Evolutionary conservation across 2,888 invertebrate species (phyloP).

Genomic region (Eristalis pertinax): DNA sequence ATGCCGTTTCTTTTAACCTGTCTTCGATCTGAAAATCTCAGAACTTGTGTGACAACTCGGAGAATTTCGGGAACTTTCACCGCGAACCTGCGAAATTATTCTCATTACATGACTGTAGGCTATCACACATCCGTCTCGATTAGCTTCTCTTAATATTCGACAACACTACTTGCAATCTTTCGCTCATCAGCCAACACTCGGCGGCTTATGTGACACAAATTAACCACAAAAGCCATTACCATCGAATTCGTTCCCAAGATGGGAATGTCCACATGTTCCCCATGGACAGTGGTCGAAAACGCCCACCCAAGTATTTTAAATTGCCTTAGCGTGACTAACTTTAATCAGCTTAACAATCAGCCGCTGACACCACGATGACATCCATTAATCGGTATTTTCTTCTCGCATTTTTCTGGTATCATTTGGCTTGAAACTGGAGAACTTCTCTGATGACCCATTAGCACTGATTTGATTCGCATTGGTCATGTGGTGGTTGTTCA

Average conservation of each 20-base stretch:
- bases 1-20: too few species aligned
- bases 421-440: neutral
- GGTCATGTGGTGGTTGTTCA: neutral
- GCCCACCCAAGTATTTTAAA: neutral
- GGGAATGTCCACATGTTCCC: neutral
- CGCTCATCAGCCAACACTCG: neutral
- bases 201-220: neutral
- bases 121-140: too few species aligned
- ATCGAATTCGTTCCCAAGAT: neutral
- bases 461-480: neutral
- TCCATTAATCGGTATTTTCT: neutral
- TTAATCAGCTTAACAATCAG: neutral
- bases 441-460: slow-evolving; percentile 6
- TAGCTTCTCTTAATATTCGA: neutral
- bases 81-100: too few species aligned
- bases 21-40: too few species aligned
- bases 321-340: slow-evolving; percentile 1
- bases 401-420: neutral
- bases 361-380: neutral
- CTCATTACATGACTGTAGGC: too few species aligned
- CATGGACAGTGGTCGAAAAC: neutral
- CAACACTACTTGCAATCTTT: neutral
- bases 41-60: too few species aligned
- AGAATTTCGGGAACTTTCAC: too few species aligned
- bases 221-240: neutral